Percentiles rank a stretch among this genome's conserved stretches.
These are phyloP conservation scores for Stegophylla sp. DNA, from an alignment of 2,888 invertebrate genomes.

Conservation along the genomic window DNA sequence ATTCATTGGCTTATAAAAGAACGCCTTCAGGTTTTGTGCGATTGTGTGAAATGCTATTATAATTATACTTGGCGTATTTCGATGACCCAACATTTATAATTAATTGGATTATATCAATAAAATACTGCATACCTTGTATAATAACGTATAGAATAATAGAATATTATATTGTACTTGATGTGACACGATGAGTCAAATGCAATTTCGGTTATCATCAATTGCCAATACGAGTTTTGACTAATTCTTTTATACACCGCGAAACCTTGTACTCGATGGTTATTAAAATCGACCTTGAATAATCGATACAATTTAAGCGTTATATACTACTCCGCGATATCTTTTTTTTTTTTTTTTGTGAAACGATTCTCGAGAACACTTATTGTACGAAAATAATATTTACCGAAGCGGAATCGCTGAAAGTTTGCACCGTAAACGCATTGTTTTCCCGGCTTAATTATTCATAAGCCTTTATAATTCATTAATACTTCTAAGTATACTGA, in stretches of 20 bases:
- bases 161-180: no score
- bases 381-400: background rate
- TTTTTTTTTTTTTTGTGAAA: no score
- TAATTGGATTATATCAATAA: no score
- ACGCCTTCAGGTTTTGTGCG: no score
- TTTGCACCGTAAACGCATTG: background rate
- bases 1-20: no score
- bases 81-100: no score
- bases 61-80: no score
- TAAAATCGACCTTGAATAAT: background rate
- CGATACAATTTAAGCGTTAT: background rate
- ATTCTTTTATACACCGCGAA: background rate
- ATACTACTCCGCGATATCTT: background rate
- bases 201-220: background rate
- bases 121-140: no score
- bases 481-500: background rate
- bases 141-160: no score
- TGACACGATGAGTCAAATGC: constrained; percentile 16
- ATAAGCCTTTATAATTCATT: background rate
- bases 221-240: background rate
- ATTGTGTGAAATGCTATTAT: no score
- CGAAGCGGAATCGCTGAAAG: background rate
- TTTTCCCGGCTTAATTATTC: background rate
- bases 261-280: background rate
- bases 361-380: constrained; percentile 12